Conservation (phyloP, 2,888 invertebrate species). For the Tricholauxania praeusta region DNA sequence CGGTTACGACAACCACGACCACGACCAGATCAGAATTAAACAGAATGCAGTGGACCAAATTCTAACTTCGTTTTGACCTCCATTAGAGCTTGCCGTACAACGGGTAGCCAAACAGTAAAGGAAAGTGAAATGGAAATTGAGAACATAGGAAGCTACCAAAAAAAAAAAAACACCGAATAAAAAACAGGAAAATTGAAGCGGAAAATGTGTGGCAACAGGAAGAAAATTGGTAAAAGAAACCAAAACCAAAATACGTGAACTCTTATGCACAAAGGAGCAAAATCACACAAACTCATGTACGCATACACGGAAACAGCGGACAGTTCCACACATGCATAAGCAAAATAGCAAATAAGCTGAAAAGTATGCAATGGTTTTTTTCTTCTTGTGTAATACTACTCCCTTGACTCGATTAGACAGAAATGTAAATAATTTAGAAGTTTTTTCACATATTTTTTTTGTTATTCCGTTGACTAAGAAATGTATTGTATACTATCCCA, state of each 20-base stretch:
- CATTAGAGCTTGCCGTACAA: not conserved
- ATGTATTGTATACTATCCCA: no score
- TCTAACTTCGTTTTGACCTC: constrained; percentile 23
- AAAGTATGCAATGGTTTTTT: not conserved
- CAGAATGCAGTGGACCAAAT: constrained; percentile 24
- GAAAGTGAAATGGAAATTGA: no score
- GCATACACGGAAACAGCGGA: not conserved
- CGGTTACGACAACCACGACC: no score
- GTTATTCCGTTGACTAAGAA: no score
- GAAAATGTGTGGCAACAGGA: constrained; percentile 21
- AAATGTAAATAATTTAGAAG: no score
- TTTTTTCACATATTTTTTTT: no score
- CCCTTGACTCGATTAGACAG: no score
- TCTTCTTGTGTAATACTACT: no score
- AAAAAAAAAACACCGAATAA: not conserved
- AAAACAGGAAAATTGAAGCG: constrained; percentile 8
- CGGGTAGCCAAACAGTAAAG: not conserved
- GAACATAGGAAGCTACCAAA: not conserved
- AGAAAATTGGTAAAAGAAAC: constrained; percentile 7
- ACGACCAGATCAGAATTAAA: not conserved
- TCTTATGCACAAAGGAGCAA: not conserved
- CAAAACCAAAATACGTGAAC: not conserved
- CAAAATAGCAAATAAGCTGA: not conserved
- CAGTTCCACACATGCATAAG: not conserved
- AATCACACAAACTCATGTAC: not conserved